These are phyloP conservation scores for Lutjanus argentimaculatus DNA, from an alignment of 2,797 vertebrate species.

Conservation along the genomic window DNA sequence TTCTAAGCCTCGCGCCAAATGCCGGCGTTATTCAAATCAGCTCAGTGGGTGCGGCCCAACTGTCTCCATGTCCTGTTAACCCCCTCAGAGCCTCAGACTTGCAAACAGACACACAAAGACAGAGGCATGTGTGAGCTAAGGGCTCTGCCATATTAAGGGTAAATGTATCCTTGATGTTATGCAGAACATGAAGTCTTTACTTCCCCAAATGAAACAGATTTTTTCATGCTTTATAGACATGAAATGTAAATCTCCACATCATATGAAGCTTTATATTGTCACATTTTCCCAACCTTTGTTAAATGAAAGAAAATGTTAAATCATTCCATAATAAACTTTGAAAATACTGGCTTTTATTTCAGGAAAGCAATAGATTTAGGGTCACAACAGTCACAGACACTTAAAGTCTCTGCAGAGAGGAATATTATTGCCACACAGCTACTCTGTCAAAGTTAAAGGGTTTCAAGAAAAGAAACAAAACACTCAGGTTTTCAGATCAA, in stretches of 20 bases:
- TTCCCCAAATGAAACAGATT: background rate
- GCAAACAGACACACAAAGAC: slow-evolving; percentile 63
- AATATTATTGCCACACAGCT: background rate
- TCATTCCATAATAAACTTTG: background rate
- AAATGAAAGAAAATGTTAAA: background rate
- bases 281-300: slow-evolving; percentile 10
- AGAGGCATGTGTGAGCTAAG: slow-evolving; percentile 12
- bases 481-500: slow-evolving; percentile 42
- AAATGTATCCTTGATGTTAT: slow-evolving; percentile 26
- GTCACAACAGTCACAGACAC: background rate
- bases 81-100: slow-evolving; percentile 58
- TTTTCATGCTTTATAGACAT: background rate
- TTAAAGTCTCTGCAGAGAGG: background rate
- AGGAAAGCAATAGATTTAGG: background rate
- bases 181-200: background rate
- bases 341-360: background rate
- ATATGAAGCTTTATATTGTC: background rate
- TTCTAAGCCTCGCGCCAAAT: slow-evolving; percentile 77
- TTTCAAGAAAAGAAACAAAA: slow-evolving; percentile 18
- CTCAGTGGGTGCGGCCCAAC: slow-evolving; percentile 84
- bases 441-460: background rate
- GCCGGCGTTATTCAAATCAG: slow-evolving; percentile 83
- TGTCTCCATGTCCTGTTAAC: slow-evolving; percentile 83
- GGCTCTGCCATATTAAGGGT: slow-evolving; percentile 16
- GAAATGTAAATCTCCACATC: background rate